Percentiles rank a stretch among this genome's conserved stretches.
Evolutionary conservation across 2,113 vertebrate genomes (phyloP).

Genomic region (Procapra przewalskii): DNA sequence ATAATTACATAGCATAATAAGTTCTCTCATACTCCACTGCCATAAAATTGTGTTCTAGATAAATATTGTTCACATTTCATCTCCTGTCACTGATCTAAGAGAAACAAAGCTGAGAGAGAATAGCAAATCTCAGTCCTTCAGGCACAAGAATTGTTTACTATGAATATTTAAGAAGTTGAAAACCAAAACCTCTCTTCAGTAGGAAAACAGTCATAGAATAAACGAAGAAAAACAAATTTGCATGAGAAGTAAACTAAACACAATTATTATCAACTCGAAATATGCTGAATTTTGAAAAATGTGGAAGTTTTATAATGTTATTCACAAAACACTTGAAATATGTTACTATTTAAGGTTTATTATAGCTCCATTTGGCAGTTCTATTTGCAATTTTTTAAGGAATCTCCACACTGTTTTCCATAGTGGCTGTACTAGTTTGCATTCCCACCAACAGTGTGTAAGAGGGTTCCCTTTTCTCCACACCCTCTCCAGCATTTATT

Average conservation of each 20-base stretch:
- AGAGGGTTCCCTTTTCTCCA: no score
- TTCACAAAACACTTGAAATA: not conserved
- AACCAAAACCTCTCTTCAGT: not conserved
- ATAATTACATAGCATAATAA: not conserved
- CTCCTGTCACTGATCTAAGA: not conserved
- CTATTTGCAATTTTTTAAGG: no score
- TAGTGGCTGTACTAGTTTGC: no score
- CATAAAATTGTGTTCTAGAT: not conserved
- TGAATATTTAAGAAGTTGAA: not conserved
- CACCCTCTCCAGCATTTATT: no score
- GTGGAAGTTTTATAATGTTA: not conserved
- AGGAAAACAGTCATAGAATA: not conserved
- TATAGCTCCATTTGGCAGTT: not conserved
- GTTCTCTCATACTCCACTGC: not conserved
- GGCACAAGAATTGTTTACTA: not conserved
- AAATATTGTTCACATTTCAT: not conserved
- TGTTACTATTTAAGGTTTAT: not conserved
- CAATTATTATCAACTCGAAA: not conserved
- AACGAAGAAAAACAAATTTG: not conserved
- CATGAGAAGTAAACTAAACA: not conserved
- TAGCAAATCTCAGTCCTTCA: not conserved
- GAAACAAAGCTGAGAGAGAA: not conserved
- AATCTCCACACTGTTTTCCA: no score
- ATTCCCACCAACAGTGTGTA: no score
- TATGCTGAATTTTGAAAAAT: slow-evolving; percentile 22